A percentile compares a stretch with the other conserved stretches of the same genome.
Conservation (phyloP, 1,140 invertebrate genomes). For the Whitmania pigra region DNA sequence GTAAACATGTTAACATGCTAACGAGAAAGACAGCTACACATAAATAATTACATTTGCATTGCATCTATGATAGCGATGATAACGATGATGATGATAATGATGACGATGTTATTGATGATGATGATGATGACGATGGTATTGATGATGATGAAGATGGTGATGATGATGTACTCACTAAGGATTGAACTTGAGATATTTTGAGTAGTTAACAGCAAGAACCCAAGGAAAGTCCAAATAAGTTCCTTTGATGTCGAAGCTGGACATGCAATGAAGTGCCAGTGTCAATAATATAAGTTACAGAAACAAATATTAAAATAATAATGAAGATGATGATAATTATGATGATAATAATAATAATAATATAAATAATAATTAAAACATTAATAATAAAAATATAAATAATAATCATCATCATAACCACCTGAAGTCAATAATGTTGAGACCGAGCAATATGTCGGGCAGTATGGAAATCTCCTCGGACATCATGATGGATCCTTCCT, state of each 20-base stretch:
- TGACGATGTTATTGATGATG: no score
- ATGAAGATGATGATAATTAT: background rate
- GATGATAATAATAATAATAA: background rate
- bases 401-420: constrained; percentile 3
- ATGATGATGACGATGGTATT: no score
- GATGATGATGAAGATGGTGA: no score
- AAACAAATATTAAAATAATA: no score
- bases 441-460: constrained; percentile 10
- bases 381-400: background rate
- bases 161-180: background rate
- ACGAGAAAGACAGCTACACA: no score
- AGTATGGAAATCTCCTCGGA: background rate
- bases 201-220: constrained; percentile 9
- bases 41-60: no score
- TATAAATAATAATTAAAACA: constrained; percentile 1
- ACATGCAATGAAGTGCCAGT: no score
- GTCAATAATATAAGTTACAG: no score
- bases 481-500: constrained; percentile 13
- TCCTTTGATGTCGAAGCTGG: constrained; percentile 15
- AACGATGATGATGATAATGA: no score
- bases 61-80: no score
- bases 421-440: constrained; percentile 13
- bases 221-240: background rate
- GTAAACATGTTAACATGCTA: no score
- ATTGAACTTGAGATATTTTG: constrained; percentile 8